These are phyloP conservation scores for Engraulis encrasicolus DNA, from an alignment of 2,113 vertebrate species.

Conservation along the genomic window DNA sequence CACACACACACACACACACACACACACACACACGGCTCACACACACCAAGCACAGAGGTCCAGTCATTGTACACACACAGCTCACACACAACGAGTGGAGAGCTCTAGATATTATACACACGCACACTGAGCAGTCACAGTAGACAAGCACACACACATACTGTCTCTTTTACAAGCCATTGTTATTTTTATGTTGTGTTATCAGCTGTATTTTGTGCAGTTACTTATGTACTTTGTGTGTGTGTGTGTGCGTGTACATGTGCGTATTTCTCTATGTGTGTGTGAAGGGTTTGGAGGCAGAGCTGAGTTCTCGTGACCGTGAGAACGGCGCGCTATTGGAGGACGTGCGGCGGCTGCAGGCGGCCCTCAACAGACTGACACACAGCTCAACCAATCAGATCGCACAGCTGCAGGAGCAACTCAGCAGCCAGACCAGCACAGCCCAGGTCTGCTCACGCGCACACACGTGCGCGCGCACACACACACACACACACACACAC, in stretches of 20 bases:
- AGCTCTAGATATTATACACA: slow-evolving; percentile 81
- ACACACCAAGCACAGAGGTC: too few species aligned
- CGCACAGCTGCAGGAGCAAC: slow-evolving; percentile 92
- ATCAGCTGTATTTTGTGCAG: too few species aligned
- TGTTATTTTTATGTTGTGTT: too few species aligned
- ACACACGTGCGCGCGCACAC: neutral
- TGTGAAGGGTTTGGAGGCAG: slow-evolving; percentile 83
- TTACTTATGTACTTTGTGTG: too few species aligned
- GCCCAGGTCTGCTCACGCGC: slow-evolving; percentile 79
- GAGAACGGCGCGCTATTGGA: slow-evolving; percentile 95
- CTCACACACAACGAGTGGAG: too few species aligned
- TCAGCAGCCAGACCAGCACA: slow-evolving; percentile 86
- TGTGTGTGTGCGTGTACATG: slow-evolving; percentile 2
- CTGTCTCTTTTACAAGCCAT: too few species aligned
- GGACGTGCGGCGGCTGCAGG: slow-evolving; percentile 96
- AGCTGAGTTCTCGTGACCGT: slow-evolving; percentile 94
- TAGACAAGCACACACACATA: too few species aligned
- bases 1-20: neutral
- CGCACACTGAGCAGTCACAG: too few species aligned
- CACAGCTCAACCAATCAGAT: slow-evolving; percentile 94
- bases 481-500: neutral
- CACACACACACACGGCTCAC: too few species aligned
- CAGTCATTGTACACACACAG: too few species aligned
- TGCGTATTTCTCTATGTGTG: slow-evolving; percentile 27
- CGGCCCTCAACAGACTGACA: slow-evolving; percentile 92